These are phyloP conservation scores for Lasiommata megera DNA, from an alignment of 2,888 invertebrate species.

Conservation along the genomic window DNA sequence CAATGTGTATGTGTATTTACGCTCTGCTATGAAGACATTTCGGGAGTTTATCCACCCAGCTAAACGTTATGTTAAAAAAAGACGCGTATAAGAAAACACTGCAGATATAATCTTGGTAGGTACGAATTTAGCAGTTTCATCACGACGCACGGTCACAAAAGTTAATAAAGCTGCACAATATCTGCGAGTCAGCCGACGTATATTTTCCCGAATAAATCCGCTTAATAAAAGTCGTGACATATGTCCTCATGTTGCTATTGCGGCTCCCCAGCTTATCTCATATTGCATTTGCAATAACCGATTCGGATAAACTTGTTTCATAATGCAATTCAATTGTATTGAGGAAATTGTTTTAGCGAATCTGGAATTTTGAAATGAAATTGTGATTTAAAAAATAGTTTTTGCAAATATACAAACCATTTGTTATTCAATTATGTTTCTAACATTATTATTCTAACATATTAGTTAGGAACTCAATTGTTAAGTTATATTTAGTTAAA, in stretches of 20 bases:
- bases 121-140: constrained; percentile 17
- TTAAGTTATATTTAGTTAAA: too few species aligned
- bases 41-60: too few species aligned
- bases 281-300: constrained; percentile 42
- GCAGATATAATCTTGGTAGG: background rate
- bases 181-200: constrained; percentile 25
- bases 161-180: constrained; percentile 30
- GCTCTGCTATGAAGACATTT: too few species aligned
- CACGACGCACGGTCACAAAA: constrained; percentile 34
- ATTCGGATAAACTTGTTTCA: constrained; percentile 37
- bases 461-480: too few species aligned
- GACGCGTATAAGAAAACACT: background rate
- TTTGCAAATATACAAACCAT: too few species aligned
- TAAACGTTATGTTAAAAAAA: too few species aligned
- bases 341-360: constrained; percentile 28
- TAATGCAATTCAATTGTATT: constrained; percentile 35
- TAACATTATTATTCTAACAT: too few species aligned
- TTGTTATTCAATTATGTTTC: too few species aligned
- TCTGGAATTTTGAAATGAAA: constrained; percentile 13
- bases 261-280: constrained; percentile 45
- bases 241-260: constrained; percentile 70
- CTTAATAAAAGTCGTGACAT: constrained; percentile 72
- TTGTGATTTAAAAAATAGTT: constrained; percentile 7
- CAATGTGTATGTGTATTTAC: too few species aligned
- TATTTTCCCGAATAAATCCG: constrained; percentile 53